Evolutionary conservation across 2,113 vertebrate species (phyloP).

Genomic region (Orthonyx spaldingii): DNA sequence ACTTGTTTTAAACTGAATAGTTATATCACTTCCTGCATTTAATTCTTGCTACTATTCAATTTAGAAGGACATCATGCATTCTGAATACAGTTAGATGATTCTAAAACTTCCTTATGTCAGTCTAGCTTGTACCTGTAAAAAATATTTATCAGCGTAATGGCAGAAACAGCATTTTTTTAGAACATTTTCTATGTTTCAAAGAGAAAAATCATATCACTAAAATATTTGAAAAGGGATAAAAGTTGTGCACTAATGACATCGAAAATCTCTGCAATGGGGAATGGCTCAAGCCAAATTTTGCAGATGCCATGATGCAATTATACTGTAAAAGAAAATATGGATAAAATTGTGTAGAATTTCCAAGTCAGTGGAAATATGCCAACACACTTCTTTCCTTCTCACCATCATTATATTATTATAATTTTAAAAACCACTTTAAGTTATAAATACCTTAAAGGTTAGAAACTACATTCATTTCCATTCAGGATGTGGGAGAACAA

Average conservation of each 20-base stretch:
- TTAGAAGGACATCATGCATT: background rate
- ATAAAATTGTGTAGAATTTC: background rate
- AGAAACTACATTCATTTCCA: background rate
- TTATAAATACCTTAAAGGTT: background rate
- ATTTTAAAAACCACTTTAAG: background rate
- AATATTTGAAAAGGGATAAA: background rate
- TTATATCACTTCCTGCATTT: background rate
- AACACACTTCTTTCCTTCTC: background rate
- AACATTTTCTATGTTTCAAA: background rate
- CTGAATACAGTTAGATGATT: background rate
- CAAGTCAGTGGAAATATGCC: background rate
- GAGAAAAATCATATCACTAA: background rate
- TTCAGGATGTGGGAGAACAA: background rate
- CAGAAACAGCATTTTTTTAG: background rate
- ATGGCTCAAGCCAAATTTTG: background rate
- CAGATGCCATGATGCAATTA: background rate
- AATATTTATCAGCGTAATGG: background rate
- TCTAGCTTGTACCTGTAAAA: background rate
- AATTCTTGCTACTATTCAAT: background rate
- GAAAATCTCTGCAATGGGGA: background rate
- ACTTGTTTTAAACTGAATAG: background rate
- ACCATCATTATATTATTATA: background rate
- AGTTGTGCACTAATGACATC: background rate
- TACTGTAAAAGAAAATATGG: background rate
- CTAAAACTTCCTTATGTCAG: background rate